A percentile compares a stretch with the other conserved stretches of the same genome.
phyloP scores from a whole-genome alignment of 2,888 invertebrate species.

The Oligia strigilis region DNA sequence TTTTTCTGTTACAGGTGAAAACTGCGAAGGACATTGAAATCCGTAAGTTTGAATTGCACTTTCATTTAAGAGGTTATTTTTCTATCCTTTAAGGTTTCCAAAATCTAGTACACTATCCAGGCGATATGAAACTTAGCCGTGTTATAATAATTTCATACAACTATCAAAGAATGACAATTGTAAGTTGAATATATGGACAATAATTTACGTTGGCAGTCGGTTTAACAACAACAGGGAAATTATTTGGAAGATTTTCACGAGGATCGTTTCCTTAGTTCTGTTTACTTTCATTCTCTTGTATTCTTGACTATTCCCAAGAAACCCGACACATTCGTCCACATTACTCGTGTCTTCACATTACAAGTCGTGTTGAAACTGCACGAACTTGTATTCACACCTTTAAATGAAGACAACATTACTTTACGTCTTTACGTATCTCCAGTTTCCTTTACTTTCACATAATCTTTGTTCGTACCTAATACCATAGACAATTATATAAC shows the following conservation, averaged over 20 bases:
- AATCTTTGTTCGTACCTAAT: neutral
- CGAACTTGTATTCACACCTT: conserved; percentile 51
- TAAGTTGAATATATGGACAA: neutral
- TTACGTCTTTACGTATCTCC: conserved; percentile 17
- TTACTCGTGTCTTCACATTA: conserved; percentile 18
- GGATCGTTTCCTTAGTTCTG: neutral
- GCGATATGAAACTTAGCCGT: neutral
- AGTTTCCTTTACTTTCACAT: conserved; percentile 46
- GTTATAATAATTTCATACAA: neutral
- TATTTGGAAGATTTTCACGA: neutral
- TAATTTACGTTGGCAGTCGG: neutral
- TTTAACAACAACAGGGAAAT: too few species aligned
- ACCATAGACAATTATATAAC: neutral
- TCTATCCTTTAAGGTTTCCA: neutral
- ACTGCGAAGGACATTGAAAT: conserved; percentile 37
- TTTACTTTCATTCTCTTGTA: conserved; percentile 14
- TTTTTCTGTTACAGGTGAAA: conserved; percentile 54
- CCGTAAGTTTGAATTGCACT: conserved; percentile 42
- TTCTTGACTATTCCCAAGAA: conserved; percentile 2
- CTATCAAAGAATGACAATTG: neutral
- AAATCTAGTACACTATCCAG: neutral
- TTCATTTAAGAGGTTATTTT: neutral
- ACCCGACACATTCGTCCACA: conserved; percentile 33
- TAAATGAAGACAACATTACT: conserved; percentile 34
- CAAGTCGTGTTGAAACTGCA: conserved; percentile 48